phyloP scores from a whole-genome alignment of 2,797 vertebrate species.

The Clarias fuscus region DNA sequence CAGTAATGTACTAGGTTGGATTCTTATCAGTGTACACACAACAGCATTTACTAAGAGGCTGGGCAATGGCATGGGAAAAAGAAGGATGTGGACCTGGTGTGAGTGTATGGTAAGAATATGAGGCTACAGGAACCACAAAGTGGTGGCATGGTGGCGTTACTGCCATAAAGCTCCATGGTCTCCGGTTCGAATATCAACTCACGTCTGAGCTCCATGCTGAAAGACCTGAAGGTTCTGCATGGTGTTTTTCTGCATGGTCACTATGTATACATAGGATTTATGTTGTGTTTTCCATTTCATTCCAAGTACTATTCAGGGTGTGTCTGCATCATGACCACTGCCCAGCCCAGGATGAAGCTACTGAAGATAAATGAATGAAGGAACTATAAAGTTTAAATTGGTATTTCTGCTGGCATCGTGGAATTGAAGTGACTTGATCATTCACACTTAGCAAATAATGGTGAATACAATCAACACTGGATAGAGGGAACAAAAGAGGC shows the following conservation, averaged over 20 bases:
- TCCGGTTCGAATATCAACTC: neutral
- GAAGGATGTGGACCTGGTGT: neutral
- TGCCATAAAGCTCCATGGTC: neutral
- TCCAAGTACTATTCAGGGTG: neutral
- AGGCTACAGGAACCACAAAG: neutral
- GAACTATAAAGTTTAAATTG: neutral
- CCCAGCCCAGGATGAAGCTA: neutral
- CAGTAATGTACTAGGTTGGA: neutral
- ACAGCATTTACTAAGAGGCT: neutral
- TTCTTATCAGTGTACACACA: neutral
- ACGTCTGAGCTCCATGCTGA: neutral
- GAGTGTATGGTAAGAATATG: neutral
- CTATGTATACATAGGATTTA: neutral
- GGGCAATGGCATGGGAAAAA: neutral
- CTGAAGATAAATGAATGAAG: neutral
- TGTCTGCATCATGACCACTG: neutral
- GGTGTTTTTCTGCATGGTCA: neutral
- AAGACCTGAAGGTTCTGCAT: no score
- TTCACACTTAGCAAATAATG: neutral
- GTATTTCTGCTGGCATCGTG: neutral
- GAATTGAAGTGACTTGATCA: neutral
- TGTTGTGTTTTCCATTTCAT: neutral
- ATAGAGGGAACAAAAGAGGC: neutral
- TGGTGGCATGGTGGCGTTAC: neutral
- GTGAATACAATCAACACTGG: neutral